A percentile compares a stretch with the other conserved stretches of the same genome.
These are phyloP conservation scores for Ploceus nigricollis DNA, from an alignment of 2,113 vertebrate species.

Conservation along the genomic window DNA sequence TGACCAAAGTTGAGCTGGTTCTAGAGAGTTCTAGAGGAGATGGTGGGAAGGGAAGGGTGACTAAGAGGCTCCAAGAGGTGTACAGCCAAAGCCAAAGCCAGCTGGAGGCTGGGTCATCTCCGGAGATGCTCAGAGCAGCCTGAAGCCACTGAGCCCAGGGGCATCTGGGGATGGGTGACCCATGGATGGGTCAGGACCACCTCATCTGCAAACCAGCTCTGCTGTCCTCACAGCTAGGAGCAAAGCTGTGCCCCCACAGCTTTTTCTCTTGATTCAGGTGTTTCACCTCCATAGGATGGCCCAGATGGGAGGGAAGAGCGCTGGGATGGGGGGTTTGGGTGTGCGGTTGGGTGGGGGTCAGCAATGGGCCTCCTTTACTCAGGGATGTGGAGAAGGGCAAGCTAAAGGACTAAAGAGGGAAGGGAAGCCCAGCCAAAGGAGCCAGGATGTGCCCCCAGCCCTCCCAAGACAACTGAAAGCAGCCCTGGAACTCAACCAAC, in stretches of 20 bases:
- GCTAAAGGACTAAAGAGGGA: neutral
- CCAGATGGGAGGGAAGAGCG: neutral
- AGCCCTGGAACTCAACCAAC: neutral
- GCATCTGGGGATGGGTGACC: neutral
- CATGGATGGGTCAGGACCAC: accelerated
- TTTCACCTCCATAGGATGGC: accelerated
- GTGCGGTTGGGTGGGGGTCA: accelerated
- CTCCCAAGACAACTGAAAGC: neutral
- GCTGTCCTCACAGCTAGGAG: neutral
- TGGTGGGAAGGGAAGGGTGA: neutral
- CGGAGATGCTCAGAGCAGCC: neutral
- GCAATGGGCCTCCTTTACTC: neutral
- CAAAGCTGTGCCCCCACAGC: neutral
- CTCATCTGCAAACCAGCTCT: neutral
- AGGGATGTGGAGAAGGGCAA: accelerated
- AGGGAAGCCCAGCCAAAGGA: neutral
- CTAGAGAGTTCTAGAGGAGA: neutral
- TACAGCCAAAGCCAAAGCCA: neutral
- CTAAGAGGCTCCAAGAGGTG: neutral
- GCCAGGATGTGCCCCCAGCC: neutral
- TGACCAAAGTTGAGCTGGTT: neutral
- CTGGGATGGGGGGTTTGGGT: neutral
- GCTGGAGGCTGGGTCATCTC: neutral
- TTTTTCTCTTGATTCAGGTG: neutral
- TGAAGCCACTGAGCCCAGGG: accelerated